Evolutionary conservation across 2,113 vertebrate genomes (phyloP).

Genomic region (Zosterops pallidus): DNA sequence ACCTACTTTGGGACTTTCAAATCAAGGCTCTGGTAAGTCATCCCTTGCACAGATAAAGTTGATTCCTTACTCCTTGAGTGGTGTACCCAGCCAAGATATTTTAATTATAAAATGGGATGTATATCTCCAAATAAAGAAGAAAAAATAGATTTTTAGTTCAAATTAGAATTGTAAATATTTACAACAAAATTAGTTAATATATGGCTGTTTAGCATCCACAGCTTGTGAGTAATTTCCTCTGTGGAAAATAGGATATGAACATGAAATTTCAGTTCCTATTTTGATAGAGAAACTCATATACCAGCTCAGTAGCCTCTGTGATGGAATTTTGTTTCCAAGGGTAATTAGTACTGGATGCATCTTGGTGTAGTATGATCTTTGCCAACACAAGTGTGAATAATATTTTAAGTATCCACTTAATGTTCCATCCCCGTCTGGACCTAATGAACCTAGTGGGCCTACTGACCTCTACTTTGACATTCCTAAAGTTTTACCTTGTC

Average conservation of each 20-base stretch:
- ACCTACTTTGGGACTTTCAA: neutral
- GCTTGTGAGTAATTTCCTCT: neutral
- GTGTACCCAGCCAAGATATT: neutral
- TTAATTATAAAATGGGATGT: neutral
- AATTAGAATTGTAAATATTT: neutral
- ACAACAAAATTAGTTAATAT: neutral
- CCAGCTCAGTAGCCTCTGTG: neutral
- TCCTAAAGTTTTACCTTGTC: neutral
- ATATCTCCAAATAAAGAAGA: neutral
- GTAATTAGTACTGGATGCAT: neutral
- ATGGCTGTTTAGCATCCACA: neutral
- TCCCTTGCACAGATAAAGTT: neutral
- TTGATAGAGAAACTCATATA: neutral
- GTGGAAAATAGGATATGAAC: neutral
- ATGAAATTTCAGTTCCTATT: neutral
- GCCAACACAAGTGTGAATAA: neutral
- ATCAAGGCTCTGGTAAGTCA: neutral
- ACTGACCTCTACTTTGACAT: neutral
- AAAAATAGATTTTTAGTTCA: neutral
- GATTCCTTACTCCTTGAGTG: neutral
- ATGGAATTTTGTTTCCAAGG: neutral
- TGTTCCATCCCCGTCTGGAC: neutral
- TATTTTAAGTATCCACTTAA: neutral
- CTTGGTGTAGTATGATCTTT: neutral
- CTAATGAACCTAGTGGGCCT: neutral